Evolutionary conservation across 2,113 vertebrate species (phyloP).

Genomic region (Dasyornis broadbenti): DNA sequence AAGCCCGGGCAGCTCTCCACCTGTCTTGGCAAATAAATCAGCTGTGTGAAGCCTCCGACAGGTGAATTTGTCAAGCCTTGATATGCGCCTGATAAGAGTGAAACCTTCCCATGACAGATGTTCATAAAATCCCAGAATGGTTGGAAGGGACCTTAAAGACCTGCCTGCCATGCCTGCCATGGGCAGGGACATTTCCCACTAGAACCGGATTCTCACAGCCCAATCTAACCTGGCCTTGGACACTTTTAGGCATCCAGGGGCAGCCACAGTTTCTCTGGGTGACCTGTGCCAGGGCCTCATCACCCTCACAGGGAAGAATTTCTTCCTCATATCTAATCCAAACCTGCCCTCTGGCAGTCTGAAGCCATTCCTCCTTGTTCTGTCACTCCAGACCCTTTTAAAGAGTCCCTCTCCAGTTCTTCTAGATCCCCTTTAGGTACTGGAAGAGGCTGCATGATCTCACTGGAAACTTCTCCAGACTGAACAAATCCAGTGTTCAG

Average conservation of each 20-base stretch:
- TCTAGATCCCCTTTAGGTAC: not conserved
- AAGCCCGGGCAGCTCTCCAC: not conserved
- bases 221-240: not conserved
- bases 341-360: not conserved
- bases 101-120: not conserved
- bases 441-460: not conserved
- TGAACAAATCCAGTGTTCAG: rapidly evolving
- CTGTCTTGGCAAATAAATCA: conserved; percentile 45
- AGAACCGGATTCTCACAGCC: not conserved
- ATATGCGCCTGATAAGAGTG: not conserved
- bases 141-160: not conserved
- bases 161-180: not conserved
- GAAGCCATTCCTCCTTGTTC: not conserved
- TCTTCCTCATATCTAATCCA: not conserved
- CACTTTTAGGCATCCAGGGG: not conserved
- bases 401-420: not conserved
- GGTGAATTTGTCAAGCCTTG: conserved; percentile 33
- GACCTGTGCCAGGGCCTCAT: not conserved
- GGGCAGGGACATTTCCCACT: not conserved
- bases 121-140: not conserved
- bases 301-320: not conserved
- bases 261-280: not conserved
- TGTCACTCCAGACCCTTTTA: not conserved
- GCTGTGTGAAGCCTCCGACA: not conserved
- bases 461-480: not conserved